Evolutionary conservation across 2,888 invertebrate genomes (phyloP), one percentile per base, ranked within the genome.

Genomic region (Andrena camellia): DNA sequence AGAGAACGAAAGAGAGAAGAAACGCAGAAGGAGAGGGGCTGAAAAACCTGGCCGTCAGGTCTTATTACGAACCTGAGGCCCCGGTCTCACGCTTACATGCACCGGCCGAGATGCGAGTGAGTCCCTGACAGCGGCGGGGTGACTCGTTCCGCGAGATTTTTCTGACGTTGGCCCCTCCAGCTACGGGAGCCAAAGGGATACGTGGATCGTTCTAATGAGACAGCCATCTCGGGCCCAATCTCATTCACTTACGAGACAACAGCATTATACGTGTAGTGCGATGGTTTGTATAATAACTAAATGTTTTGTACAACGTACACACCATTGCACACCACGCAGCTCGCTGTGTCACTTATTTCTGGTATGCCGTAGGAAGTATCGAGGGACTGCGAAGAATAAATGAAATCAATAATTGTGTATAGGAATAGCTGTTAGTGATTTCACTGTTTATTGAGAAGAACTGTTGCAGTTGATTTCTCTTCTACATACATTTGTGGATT

Each of bases 11-110:
- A 68, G 76, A 70, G 78, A 82, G 71, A 78, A 74, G 78, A 83
- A 78, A 74, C 35, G 73, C 70, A 74, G 73, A 78, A 78, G 82
- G 78, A 79, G 88, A 84, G 63, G 81, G 81, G 86, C 81, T 81
- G 83, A 94, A 93, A 93, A 93, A 93, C 93, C 93, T 93, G 92
- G 93, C 92, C 92, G 93, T 90, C 93, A 93, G 91, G 91, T 93
- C 94, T 94, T 93, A 94, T 94, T 94, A 94, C 94, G 91, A 92
- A 91, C 90, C 89, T 86, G 90, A 91, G 91, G 90, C 91, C 88
- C 57, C 91, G 92, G 90, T 93, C 93, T 93, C 93, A 92, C 93
- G 93, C 93, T 93, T 91, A 88, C 90, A 87, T 86, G 85, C 89
- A 84, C 89, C 78, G 85, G 71, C 82, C 80, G 77, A 78, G 75